A percentile compares a stretch with the other conserved stretches of the same genome.
Evolutionary conservation across 2,888 invertebrate genomes (phyloP).

Genomic region (Andrena minutula): DNA sequence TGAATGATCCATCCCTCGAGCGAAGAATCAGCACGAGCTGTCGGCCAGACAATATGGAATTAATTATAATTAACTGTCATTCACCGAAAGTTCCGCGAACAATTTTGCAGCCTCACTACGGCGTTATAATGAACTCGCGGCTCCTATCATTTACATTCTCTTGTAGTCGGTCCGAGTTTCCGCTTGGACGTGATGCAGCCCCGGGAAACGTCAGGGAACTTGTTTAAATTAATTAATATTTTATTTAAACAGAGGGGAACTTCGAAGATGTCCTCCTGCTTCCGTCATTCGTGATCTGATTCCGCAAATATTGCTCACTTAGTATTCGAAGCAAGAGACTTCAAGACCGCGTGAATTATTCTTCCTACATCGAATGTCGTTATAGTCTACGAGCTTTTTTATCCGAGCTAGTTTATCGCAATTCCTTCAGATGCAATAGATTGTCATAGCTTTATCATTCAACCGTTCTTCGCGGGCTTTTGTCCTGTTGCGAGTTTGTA

Average conservation of each 20-base stretch:
- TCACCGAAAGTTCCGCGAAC: conserved; percentile 74
- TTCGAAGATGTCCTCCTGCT: background rate
- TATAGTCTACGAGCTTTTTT: background rate
- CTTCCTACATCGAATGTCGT: background rate
- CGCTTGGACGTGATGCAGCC: conserved; percentile 43
- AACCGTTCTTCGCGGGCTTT: background rate
- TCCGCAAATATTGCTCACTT: conserved; percentile 22
- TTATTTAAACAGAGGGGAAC: conserved; percentile 28
- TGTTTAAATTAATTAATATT: conserved; percentile 63
- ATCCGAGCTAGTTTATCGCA: background rate
- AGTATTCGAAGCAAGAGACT: background rate
- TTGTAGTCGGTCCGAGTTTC: conserved; percentile 56
- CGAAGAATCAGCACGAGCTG: conserved; percentile 63
- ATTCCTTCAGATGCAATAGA: background rate
- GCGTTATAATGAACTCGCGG: conserved; percentile 70
- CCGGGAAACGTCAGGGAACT: conserved; percentile 59
- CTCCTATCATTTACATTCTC: conserved; percentile 71
- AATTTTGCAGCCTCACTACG: conserved; percentile 68
- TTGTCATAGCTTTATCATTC: background rate
- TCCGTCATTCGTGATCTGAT: background rate
- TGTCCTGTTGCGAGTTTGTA: background rate
- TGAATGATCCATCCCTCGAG: conserved; percentile 51
- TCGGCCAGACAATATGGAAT: conserved; percentile 79
- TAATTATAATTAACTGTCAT: conserved; percentile 82
- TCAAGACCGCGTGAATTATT: background rate